Evolutionary conservation across 2,797 vertebrate species (phyloP), one percentile per base, ranked within the genome.

Genomic region (Cacajao melanocephalus): DNA sequence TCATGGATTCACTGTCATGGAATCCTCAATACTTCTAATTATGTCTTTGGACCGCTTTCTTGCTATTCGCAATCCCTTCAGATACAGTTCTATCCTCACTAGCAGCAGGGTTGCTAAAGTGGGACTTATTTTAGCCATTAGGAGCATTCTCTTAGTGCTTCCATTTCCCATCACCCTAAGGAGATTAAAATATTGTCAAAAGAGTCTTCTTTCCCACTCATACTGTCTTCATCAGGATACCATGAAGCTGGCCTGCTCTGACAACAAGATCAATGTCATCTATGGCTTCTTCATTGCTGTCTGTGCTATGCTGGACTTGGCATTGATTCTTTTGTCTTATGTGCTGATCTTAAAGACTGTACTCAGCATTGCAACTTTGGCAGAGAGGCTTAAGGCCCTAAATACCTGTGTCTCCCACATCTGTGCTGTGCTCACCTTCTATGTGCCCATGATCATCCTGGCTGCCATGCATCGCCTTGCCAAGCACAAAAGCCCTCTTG

Each of bases 1-100:
- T 79, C 98, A 99, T 52, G 95, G 95, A 0, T 22, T 95, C 94
- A 94, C 88, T 14, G 39, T 93, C 22, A 90, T 91, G 5, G 97
- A 98, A 84, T 97, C 94, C 0, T 96, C 96, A 0, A 19, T 98
- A 22, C 93, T 98, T 26, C n/a, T 97, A 46, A 93, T 70, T 1
- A 98, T 99, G 99, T 98, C 99, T 1, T 98, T 98, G 1, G 99
- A 99, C 73, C 64, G 98, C 39, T 99, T 98, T 72, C 13, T 98
- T 0, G 97, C 95, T 72, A 97, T 98, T 46, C 95, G 89, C 0
- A 89, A 41, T 55, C 94, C 88, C 46, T 79, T 88, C 24, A 92
- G 94, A 70, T 92, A 89, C 0, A 89, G 57, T 36, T 92, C 55
- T 20, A 97, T 98, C 33, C 98, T 99, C 98, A 98, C 36, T 41